Conservation (phyloP, 2,888 invertebrate species). For the Antheraea yamamai region DNA sequence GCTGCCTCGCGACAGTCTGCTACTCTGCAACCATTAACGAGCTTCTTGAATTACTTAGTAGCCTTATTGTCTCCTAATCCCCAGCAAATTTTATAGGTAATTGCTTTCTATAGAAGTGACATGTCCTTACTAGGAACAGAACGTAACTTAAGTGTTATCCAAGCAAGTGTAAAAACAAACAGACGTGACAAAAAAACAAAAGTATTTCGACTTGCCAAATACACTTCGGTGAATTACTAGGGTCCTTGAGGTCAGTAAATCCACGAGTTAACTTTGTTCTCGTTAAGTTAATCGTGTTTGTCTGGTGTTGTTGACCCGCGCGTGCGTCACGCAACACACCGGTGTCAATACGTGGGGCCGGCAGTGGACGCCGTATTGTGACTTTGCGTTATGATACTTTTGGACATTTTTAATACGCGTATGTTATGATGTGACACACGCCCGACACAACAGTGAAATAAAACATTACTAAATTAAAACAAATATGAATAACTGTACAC, state of each 20-base stretch:
- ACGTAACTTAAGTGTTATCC: background rate
- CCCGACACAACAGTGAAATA: background rate
- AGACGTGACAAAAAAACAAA: background rate
- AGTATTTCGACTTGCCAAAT: background rate
- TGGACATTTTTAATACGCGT: background rate
- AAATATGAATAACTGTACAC: no score
- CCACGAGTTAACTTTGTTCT: slow-evolving; percentile 1
- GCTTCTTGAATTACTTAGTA: background rate
- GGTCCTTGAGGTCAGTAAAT: slow-evolving; percentile 12
- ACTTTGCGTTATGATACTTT: background rate
- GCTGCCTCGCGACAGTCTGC: background rate
- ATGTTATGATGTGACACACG: background rate
- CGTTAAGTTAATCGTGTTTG: slow-evolving; percentile 26
- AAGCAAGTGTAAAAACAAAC: background rate
- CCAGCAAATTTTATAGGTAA: no score
- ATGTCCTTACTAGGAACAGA: no score
- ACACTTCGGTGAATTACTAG: slow-evolving; percentile 6
- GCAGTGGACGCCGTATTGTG: background rate
- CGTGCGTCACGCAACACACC: slow-evolving; percentile 14
- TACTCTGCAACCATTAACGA: background rate
- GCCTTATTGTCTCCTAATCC: no score
- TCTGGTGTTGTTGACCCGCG: slow-evolving; percentile 26
- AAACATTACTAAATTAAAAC: background rate
- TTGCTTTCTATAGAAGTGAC: no score
- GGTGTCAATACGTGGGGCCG: background rate